Evolutionary conservation across 53 echinoderm and acorn worm genomes (phyloP).

Genomic region (Echinometra lucunter): DNA sequence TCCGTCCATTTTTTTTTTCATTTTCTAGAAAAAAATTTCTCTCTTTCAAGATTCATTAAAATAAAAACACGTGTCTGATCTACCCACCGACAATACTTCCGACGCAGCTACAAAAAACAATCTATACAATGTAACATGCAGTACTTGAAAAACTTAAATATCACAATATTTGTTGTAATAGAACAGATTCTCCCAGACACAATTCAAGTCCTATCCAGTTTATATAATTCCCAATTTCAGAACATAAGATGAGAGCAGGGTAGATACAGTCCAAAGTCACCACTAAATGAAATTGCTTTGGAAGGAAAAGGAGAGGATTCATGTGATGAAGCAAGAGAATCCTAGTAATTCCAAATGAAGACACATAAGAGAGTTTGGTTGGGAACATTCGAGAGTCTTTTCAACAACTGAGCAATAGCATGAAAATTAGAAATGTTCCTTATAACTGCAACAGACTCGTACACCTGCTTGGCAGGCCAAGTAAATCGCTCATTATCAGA

Average conservation of each 20-base stretch:
- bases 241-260: background rate
- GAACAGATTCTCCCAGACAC: background rate
- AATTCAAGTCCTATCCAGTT: background rate
- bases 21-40: conserved; percentile 43
- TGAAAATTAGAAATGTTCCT: background rate
- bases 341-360: background rate
- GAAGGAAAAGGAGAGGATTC: background rate
- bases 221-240: background rate
- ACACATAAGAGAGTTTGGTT: background rate
- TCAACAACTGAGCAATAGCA: background rate
- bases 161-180: conserved; percentile 41
- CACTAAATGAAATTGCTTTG: background rate
- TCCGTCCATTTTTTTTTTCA: conserved; percentile 56
- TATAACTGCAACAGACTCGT: too few species aligned
- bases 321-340: background rate
- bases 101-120: conserved; percentile 41
- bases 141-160: conserved; percentile 65
- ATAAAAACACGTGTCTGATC: conserved; percentile 17
- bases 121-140: conserved; percentile 67
- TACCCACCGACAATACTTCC: conserved; percentile 19
- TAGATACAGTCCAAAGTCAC: background rate
- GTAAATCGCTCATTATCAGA: too few species aligned
- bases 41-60: background rate
- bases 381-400: background rate
- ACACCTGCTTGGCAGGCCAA: background rate